Conservation (phyloP, 2,113 vertebrate species). For the Narcine bancroftii region DNA sequence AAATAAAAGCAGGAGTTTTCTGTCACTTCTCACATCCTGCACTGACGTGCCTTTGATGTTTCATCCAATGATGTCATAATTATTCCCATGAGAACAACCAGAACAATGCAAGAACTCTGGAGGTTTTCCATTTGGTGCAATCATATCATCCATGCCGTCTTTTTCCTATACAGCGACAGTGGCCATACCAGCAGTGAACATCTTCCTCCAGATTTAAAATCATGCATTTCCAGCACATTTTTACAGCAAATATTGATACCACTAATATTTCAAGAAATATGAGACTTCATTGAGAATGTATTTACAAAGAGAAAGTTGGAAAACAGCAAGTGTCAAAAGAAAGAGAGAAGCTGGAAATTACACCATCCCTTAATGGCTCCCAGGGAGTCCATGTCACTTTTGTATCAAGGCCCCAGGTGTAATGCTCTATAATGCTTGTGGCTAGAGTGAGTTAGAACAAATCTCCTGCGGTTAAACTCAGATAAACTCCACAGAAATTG, state of each 20-base stretch:
- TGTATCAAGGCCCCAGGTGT: too few relatives aligned
- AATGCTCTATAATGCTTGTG: too few relatives aligned
- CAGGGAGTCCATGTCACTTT: too few relatives aligned
- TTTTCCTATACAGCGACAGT: not conserved
- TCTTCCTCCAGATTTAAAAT: not conserved
- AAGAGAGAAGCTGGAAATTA: too few relatives aligned
- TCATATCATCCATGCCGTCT: too few relatives aligned
- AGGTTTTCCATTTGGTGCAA: not conserved
- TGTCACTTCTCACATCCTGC: not conserved
- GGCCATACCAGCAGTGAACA: not conserved
- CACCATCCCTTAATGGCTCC: too few relatives aligned
- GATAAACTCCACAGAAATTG: too few relatives aligned
- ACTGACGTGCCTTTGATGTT: not conserved
- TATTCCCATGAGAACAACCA: not conserved
- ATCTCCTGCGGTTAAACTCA: too few relatives aligned
- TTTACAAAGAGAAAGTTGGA: too few relatives aligned
- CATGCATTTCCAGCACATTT: too few relatives aligned
- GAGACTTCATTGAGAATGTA: not conserved
- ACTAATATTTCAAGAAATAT: not conserved
- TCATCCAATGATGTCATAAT: not conserved
- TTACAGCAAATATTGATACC: not conserved
- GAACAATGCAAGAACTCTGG: not conserved
- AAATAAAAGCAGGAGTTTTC: not conserved
- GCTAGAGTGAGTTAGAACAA: too few relatives aligned
- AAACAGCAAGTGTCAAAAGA: too few relatives aligned